Evolutionary conservation across 2,888 invertebrate species (phyloP).

Genomic region (Cyrtodaria siliqua): DNA sequence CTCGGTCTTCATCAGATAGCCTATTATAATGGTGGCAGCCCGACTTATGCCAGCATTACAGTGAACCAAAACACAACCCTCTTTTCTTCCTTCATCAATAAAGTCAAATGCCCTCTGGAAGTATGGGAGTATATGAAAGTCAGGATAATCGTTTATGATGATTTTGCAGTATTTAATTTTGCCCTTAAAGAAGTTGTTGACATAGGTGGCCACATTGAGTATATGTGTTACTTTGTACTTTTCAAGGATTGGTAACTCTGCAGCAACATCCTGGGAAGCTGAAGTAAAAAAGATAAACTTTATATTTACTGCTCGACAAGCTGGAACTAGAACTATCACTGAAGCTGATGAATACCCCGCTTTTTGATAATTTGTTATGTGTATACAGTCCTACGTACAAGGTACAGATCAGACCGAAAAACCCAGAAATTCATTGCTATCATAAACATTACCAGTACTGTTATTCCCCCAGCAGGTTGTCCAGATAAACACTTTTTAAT

Average conservation of each 20-base stretch:
- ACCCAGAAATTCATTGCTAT: no score
- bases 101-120: slow-evolving; percentile 88
- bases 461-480: no score
- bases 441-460: no score
- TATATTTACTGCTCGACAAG: neutral
- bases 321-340: no score
- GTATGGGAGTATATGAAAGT: slow-evolving; percentile 77
- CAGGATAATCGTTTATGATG: slow-evolving; percentile 87
- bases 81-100: slow-evolving; percentile 88
- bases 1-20: slow-evolving; percentile 90
- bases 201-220: slow-evolving; percentile 89
- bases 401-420: no score
- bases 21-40: slow-evolving; percentile 92
- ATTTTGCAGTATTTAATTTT: slow-evolving; percentile 88
- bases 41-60: slow-evolving; percentile 97
- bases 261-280: slow-evolving; percentile 96
- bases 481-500: no score
- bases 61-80: slow-evolving; percentile 91
- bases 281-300: slow-evolving; percentile 82
- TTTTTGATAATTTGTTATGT: no score
- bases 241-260: slow-evolving; percentile 88
- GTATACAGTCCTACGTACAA: no score
- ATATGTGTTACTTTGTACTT: slow-evolving; percentile 90
- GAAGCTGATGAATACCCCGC: no score
- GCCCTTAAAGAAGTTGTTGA: slow-evolving; percentile 83